Conservation (phyloP, 1,140 invertebrate genomes). For the Prorops nasuta region DNA sequence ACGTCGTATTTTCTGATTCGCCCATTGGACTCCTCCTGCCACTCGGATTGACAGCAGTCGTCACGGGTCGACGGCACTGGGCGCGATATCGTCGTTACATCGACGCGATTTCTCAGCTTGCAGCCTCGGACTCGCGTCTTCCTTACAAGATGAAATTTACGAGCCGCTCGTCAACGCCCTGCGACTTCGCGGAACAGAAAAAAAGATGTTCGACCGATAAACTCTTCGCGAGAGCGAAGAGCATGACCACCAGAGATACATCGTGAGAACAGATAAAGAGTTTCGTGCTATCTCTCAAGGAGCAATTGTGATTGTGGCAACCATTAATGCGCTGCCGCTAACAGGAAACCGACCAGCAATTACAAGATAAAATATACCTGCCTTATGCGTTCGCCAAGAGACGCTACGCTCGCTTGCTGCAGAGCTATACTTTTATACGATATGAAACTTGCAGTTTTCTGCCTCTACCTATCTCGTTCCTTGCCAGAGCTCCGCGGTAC, state of each 20-base stretch:
- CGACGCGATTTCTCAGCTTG: background rate
- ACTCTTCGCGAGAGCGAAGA: background rate
- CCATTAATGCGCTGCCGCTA: background rate
- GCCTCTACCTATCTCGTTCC: too few relatives aligned
- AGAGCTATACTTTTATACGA: too few relatives aligned
- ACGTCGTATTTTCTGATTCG: conserved; percentile 38
- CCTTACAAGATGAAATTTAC: too few relatives aligned
- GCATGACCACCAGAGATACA: background rate
- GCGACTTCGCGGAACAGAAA: background rate
- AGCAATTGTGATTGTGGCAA: too few relatives aligned
- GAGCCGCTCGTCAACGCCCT: background rate
- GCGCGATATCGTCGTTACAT: conserved; percentile 2
- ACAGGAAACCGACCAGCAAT: too few relatives aligned
- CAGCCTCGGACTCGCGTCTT: too few relatives aligned
- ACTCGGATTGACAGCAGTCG: background rate
- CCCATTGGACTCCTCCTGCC: too few relatives aligned
- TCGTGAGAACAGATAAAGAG: conserved; percentile 19
- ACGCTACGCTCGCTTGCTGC: too few relatives aligned
- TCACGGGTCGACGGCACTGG: conserved; percentile 21
- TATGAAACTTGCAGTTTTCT: too few relatives aligned
- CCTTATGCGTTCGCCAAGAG: too few relatives aligned
- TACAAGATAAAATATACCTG: too few relatives aligned
- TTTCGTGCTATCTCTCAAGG: background rate
- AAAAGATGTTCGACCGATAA: conserved; percentile 12
- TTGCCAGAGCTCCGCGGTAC: too few relatives aligned